These are phyloP conservation scores for Andinoacara biseriatus DNA, from an alignment of 2,113 vertebrate genomes.

Conservation along the genomic window DNA sequence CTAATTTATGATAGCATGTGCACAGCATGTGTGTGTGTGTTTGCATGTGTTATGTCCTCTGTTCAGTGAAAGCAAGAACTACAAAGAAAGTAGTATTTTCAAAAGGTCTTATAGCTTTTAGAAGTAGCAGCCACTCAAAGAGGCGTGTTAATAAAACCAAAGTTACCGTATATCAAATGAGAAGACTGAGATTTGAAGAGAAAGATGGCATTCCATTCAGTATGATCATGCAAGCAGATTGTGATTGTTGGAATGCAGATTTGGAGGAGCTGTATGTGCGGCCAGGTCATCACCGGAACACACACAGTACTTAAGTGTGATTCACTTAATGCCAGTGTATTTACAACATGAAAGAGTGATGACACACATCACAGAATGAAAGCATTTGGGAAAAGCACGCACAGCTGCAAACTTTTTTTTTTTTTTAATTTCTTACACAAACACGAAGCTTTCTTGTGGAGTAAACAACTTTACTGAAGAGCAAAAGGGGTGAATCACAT, in stretches of 20 bases:
- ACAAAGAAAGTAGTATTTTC: constrained; percentile 43
- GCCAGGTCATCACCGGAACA: constrained; percentile 40
- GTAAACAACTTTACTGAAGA: constrained; percentile 44
- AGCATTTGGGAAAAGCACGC: not conserved
- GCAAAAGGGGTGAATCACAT: constrained; percentile 44
- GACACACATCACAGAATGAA: constrained; percentile 23
- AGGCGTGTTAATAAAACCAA: constrained; percentile 22
- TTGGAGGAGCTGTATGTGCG: not conserved
- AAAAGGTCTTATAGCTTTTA: not conserved
- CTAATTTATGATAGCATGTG: constrained; percentile 34
- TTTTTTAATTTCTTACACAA: not conserved
- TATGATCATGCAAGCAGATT: constrained; percentile 10
- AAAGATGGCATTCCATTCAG: not conserved
- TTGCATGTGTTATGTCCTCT: constrained; percentile 29
- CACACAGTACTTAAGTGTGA: constrained; percentile 40
- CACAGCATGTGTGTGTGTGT: constrained; percentile 27
- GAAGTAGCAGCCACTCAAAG: constrained; percentile 19
- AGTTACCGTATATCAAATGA: not conserved
- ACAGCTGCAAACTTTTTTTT: constrained; percentile 28
- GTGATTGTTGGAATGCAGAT: constrained; percentile 2
- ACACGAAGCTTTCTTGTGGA: not conserved
- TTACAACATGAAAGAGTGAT: constrained; percentile 47
- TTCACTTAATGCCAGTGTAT: constrained; percentile 32
- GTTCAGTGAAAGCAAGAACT: constrained; percentile 45
- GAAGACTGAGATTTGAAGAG: not conserved